Percentiles rank a stretch among this genome's conserved stretches.
phyloP scores from a whole-genome alignment of 2,113 vertebrate species.

The Sinocyclocheilus anophthalmus region DNA sequence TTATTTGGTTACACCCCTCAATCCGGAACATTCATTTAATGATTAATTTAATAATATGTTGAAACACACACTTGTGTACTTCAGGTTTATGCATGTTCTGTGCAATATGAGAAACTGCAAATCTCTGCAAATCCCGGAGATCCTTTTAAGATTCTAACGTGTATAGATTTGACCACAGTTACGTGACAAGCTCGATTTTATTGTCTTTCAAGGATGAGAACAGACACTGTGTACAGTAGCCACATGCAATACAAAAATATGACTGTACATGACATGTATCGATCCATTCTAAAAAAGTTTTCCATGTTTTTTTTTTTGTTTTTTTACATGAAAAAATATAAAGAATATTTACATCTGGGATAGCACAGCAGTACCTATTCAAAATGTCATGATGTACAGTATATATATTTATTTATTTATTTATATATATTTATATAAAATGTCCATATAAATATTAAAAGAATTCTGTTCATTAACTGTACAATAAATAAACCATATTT shows the following conservation, averaged over 20 bases:
- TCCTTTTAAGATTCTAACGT: background rate
- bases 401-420: conserved; percentile 37
- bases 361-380: conserved; percentile 74
- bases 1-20: background rate
- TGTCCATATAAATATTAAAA: conserved; percentile 78
- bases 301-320: conserved; percentile 61
- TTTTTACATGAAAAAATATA: conserved; percentile 79
- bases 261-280: conserved; percentile 77
- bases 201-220: conserved; percentile 79
- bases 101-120: background rate
- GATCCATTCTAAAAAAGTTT: conserved; percentile 73
- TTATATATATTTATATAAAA: conserved; percentile 66
- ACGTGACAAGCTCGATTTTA: conserved; percentile 77
- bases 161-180: conserved; percentile 37
- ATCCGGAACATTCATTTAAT: background rate
- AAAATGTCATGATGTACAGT: conserved; percentile 70
- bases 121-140: background rate
- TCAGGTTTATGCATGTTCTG: background rate
- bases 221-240: conserved; percentile 74
- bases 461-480: conserved; percentile 70
- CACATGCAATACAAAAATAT: conserved; percentile 87
- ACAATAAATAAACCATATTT: conserved; percentile 77
- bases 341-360: conserved; percentile 76
- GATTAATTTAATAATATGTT: background rate
- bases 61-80: background rate